A percentile compares a stretch with the other conserved stretches of the same genome.
Conservation (phyloP, 2,113 vertebrate species). For the Eidolon helvum region DNA sequence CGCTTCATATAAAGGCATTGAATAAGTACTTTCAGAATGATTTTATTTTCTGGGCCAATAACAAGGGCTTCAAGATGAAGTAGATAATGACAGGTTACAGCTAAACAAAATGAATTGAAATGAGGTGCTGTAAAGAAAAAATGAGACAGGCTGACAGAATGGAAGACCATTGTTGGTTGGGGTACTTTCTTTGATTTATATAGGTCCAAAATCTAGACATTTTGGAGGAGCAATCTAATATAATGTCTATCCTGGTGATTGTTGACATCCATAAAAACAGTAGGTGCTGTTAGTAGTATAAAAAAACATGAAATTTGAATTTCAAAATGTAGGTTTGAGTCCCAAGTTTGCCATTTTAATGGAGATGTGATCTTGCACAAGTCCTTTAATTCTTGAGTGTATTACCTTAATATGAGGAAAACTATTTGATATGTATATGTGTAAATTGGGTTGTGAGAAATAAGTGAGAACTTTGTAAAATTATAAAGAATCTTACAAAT, state of each 20-base stretch:
- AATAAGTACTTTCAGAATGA: neutral
- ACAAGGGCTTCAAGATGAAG: neutral
- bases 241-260: neutral
- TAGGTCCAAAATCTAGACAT: neutral
- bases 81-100: neutral
- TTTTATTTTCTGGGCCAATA: neutral
- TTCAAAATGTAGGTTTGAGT: neutral
- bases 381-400: neutral
- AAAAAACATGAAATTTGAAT: neutral
- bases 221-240: neutral
- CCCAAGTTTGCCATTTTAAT: neutral
- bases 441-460: neutral
- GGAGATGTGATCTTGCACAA: neutral
- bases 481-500: neutral
- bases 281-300: neutral
- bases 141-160: neutral
- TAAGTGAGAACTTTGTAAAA: neutral
- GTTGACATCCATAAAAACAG: neutral
- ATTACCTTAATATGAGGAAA: neutral
- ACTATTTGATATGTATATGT: neutral
- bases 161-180: neutral
- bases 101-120: neutral
- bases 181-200: neutral
- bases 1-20: neutral
- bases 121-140: neutral